A percentile compares a stretch with the other conserved stretches of the same genome.
Evolutionary conservation across 2,888 invertebrate genomes (phyloP).

Genomic region (Apamea monoglypha): DNA sequence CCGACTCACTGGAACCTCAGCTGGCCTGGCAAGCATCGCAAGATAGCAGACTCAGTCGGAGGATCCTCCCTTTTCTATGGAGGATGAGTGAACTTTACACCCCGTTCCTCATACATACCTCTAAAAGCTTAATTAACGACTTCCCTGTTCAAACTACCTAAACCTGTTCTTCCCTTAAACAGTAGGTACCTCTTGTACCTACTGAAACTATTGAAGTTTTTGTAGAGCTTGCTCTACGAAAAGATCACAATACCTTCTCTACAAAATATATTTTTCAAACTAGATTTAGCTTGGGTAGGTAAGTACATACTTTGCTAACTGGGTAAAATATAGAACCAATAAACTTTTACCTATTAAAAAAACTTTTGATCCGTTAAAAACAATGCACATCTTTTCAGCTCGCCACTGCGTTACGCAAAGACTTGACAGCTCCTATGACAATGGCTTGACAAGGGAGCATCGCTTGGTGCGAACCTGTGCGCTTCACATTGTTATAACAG

Average conservation of each 20-base stretch:
- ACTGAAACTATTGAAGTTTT: background rate
- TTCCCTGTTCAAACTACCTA: background rate
- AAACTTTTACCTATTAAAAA: background rate
- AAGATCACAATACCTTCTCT: no score
- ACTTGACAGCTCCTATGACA: slow-evolving; percentile 67
- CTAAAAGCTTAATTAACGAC: no score
- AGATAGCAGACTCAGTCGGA: no score
- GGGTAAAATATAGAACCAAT: background rate
- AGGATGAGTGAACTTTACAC: no score
- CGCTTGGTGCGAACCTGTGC: slow-evolving; percentile 79
- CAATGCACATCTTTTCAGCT: slow-evolving; percentile 23
- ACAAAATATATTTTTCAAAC: background rate
- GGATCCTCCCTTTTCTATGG: no score
- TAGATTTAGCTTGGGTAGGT: background rate
- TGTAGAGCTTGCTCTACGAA: background rate
- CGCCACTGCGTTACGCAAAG: slow-evolving; percentile 62
- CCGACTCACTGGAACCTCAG: no score
- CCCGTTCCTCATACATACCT: no score
- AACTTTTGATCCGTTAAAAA: slow-evolving; percentile 18
- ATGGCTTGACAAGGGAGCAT: slow-evolving; percentile 74
- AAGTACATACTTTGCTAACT: background rate
- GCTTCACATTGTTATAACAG: slow-evolving; percentile 81
- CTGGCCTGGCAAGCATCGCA: no score
- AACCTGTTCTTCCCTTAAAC: background rate
- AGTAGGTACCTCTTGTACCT: background rate